phyloP scores from a whole-genome alignment of 2,113 vertebrate species.

The Solea solea region DNA sequence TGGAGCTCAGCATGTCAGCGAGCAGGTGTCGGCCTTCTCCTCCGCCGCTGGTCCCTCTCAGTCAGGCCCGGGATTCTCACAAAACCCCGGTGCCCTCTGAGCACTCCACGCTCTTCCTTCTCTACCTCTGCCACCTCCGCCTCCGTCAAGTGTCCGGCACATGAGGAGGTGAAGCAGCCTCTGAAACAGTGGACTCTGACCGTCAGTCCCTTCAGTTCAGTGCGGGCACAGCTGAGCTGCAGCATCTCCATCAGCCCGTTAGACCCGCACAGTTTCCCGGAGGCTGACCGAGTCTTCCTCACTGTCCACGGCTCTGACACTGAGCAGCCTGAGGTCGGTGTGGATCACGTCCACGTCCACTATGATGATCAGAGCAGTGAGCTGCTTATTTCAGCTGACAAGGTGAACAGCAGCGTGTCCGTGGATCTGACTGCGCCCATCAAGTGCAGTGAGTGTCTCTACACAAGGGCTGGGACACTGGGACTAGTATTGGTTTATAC shows the following conservation, averaged over 20 bases:
- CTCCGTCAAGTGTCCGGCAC: background rate
- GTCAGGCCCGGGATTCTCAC: background rate
- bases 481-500: background rate
- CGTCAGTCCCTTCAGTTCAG: slow-evolving; percentile 84
- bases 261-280: slow-evolving; percentile 83
- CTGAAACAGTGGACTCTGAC: slow-evolving; percentile 81
- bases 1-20: slow-evolving; percentile 35
- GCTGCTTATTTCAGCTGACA: slow-evolving; percentile 77
- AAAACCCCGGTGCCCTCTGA: slow-evolving; percentile 1
- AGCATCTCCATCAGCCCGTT: slow-evolving; percentile 83
- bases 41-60: slow-evolving; percentile 31
- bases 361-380: slow-evolving; percentile 84
- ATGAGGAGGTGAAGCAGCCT: slow-evolving; percentile 22
- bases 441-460: slow-evolving; percentile 86
- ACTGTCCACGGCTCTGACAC: slow-evolving; percentile 65
- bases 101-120: slow-evolving; percentile 29
- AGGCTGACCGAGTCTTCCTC: slow-evolving; percentile 83
- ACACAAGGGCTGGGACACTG: too few species aligned
- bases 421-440: slow-evolving; percentile 86
- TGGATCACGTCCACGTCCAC: slow-evolving; percentile 75
- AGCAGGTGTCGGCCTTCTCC: slow-evolving; percentile 27
- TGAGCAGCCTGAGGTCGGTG: slow-evolving; percentile 27
- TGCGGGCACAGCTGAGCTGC: slow-evolving; percentile 84
- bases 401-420: slow-evolving; percentile 68
- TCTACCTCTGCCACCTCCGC: slow-evolving; percentile 36